Evolutionary conservation across 1,140 invertebrate species (phyloP), one percentile per base, ranked within the genome.

Genomic region (Phthorimaea operculella): DNA sequence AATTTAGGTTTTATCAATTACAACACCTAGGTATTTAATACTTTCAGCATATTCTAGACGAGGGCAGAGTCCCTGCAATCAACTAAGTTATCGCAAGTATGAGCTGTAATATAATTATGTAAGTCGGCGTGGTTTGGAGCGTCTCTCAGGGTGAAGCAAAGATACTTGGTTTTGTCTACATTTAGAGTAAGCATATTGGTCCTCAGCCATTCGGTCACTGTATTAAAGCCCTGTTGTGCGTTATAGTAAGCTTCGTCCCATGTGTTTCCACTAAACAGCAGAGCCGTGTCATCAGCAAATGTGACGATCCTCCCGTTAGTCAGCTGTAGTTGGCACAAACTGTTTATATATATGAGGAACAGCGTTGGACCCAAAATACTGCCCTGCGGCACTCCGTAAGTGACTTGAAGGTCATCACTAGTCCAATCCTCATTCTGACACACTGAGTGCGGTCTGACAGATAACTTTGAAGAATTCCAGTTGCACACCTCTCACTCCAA

Each of bases 321-420:
- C 9, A 18, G 16, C 14, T 12, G 17, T 14, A 18, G 14, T 16
- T 12, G 8, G n/a, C 10, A 11, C 11, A 49, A 36, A 18, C 10
- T 16, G 10, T 48, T 18, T 10, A 48, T 48, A 16, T 48, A 48
- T 10, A 48, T 10, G 2, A 48, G 4, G 17, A 48, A 48, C 10
- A 48, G 17, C 9, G 45, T 16, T 48, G 45, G 45, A 48, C 45
- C 45, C 3, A 48, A 14, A 16, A 48, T 18, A 48, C 45, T 48
- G n/a, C 45, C 45, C 10, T 48, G 45, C 9, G 45, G 45, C 12
- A 48, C 45, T 10, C 45, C 45, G 16, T 16, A 48, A 18, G n/a
- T 15, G 11, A 48, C 16, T 11, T 4, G 17, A 10, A 48, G n/a
- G 4, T 48, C 45, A 4, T 48, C 45, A 10, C 45, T 48, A 14